phyloP scores from a whole-genome alignment of 1,140 invertebrate species.

The Lordiphosa clarofinis region DNA sequence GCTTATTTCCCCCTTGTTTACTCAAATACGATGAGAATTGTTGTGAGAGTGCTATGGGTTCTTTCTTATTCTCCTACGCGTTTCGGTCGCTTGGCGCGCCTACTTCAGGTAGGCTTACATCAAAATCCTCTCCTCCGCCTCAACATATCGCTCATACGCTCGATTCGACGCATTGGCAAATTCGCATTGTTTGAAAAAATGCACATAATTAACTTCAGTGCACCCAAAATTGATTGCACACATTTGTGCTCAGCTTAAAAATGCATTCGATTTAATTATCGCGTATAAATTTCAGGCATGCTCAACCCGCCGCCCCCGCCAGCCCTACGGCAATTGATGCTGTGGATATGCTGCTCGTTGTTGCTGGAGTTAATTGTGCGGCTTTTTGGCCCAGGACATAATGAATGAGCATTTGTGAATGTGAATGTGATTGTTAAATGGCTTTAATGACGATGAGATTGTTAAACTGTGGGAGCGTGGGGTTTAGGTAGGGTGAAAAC shows the following conservation, averaged over 20 bases:
- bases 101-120: too few relatives aligned
- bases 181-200: slow-evolving; percentile 33
- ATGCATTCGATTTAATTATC: slow-evolving; percentile 72
- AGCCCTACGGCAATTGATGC: too few relatives aligned
- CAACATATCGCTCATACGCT: background rate
- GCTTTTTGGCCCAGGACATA: slow-evolving; percentile 26
- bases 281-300: slow-evolving; percentile 54
- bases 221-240: slow-evolving; percentile 58
- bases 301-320: background rate
- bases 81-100: too few relatives aligned
- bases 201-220: slow-evolving; percentile 47
- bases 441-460: slow-evolving; percentile 31
- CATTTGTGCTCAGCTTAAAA: slow-evolving; percentile 69
- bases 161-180: too few relatives aligned
- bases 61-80: too few relatives aligned
- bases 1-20: too few relatives aligned
- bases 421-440: slow-evolving; percentile 10
- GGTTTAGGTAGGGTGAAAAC: background rate
- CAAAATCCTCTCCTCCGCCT: too few relatives aligned
- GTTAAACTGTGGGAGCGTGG: slow-evolving; percentile 1
- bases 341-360: background rate
- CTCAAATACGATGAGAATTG: too few relatives aligned
- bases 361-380: slow-evolving; percentile 58
- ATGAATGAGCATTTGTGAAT: too few relatives aligned
- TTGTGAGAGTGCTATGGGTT: too few relatives aligned